A percentile compares a stretch with the other conserved stretches of the same genome.
phyloP scores from a whole-genome alignment of 23 tunicate genomes.

The Halocynthia roretzi region DNA sequence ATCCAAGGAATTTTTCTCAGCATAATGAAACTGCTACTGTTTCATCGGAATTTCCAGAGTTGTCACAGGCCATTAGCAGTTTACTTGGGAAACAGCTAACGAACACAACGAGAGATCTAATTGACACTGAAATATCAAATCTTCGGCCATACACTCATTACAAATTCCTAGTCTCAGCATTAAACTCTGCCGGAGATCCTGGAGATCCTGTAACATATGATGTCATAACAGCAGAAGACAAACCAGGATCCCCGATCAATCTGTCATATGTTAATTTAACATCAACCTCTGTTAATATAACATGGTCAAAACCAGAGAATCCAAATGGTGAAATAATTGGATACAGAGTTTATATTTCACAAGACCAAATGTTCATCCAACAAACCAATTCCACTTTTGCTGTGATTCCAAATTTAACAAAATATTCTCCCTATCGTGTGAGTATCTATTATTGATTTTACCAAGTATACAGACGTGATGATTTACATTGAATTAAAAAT shows the following conservation, averaged over 20 bases:
- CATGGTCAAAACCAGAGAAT: conserved; percentile 37
- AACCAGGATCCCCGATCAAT: conserved; percentile 43
- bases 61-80: too few species aligned
- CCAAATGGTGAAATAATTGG: conserved; percentile 44
- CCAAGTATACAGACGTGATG: background rate
- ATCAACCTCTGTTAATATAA: conserved; percentile 52
- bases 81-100: too few species aligned
- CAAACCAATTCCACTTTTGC: background rate
- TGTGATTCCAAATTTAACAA: conserved; percentile 31
- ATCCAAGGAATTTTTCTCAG: too few species aligned
- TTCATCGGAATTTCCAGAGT: too few species aligned
- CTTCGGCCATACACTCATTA: conserved; percentile 12
- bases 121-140: background rate
- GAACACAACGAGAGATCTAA: too few species aligned
- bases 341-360: conserved; percentile 28
- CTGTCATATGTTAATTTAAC: conserved; percentile 32
- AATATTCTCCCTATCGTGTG: conserved; percentile 36
- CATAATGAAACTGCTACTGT: too few species aligned
- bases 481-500: background rate
- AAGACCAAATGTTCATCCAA: background rate
- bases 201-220: background rate
- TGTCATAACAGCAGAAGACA: conserved; percentile 26
- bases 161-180: background rate
- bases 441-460: background rate
- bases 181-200: conserved; percentile 1